A percentile compares a stretch with the other conserved stretches of the same genome.
Conservation (phyloP, 1,140 invertebrate genomes). For the Drosophila yakuba region DNA sequence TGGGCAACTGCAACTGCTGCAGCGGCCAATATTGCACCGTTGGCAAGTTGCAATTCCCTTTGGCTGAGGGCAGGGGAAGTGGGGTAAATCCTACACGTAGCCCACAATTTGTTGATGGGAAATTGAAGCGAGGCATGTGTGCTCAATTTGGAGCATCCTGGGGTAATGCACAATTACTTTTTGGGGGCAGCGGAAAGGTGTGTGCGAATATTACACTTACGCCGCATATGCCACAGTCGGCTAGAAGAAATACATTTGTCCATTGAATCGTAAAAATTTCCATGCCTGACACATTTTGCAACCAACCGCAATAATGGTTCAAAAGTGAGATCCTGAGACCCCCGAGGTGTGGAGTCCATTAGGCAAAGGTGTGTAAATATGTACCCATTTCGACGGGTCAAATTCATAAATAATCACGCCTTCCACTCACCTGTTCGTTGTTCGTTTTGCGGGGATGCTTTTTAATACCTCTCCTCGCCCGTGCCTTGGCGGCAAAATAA, state of each 20-base stretch:
- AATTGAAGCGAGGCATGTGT: slow-evolving; percentile 51
- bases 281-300: slow-evolving; percentile 27
- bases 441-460: slow-evolving; percentile 90
- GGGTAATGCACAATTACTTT: slow-evolving; percentile 51
- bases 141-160: slow-evolving; percentile 47
- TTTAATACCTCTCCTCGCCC: slow-evolving; percentile 93
- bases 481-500: slow-evolving; percentile 97
- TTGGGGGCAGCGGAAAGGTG: slow-evolving; percentile 13
- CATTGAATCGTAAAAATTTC: slow-evolving; percentile 63
- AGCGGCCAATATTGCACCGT: slow-evolving; percentile 51
- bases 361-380: slow-evolving; percentile 15
- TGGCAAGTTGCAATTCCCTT: slow-evolving; percentile 33
- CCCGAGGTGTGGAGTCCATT: slow-evolving; percentile 46
- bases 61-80: neutral
- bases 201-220: slow-evolving; percentile 44
- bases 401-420: slow-evolving; percentile 25
- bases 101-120: slow-evolving; percentile 45
- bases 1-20: slow-evolving; percentile 46
- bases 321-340: neutral
- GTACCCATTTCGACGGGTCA: slow-evolving; percentile 3
- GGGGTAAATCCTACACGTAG: slow-evolving; percentile 32
- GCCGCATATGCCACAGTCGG: slow-evolving; percentile 28
- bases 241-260: slow-evolving; percentile 40
- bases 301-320: slow-evolving; percentile 17
- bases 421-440: slow-evolving; percentile 85